phyloP scores from a whole-genome alignment of 2,888 invertebrate species.

The Hyles lineata region DNA sequence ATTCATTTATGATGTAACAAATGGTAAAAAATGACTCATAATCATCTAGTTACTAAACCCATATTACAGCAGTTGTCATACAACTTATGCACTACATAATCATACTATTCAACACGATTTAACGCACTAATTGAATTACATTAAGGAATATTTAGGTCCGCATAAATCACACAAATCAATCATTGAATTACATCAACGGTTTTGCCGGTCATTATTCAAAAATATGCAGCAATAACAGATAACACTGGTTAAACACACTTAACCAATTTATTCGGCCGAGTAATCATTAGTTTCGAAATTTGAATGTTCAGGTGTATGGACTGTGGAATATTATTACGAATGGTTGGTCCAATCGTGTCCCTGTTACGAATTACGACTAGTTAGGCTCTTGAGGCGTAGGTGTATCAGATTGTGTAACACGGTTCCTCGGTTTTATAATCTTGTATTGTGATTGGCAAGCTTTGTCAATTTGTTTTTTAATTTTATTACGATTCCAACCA shows the following conservation, averaged over 20 bases:
- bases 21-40: background rate
- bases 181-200: constrained; percentile 15
- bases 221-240: constrained; percentile 12
- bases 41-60: background rate
- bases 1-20: background rate
- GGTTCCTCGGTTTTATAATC: constrained; percentile 7
- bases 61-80: background rate
- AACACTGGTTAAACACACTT: constrained; percentile 26
- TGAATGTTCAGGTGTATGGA: constrained; percentile 50
- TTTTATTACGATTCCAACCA: background rate
- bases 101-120: background rate
- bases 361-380: constrained; percentile 47
- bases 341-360: constrained; percentile 50
- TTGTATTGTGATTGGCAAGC: background rate
- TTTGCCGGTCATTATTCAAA: constrained; percentile 7
- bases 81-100: background rate
- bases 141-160: background rate
- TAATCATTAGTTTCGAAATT: constrained; percentile 40
- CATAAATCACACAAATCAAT: constrained; percentile 13
- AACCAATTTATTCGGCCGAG: constrained; percentile 26
- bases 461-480: background rate
- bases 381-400: constrained; percentile 34
- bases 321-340: constrained; percentile 45
- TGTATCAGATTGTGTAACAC: background rate
- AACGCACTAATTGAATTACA: background rate